Base-by-base conservation (phyloP, 2,113 vertebrate genomes). In the Embiotoca jacksoni region DNA sequence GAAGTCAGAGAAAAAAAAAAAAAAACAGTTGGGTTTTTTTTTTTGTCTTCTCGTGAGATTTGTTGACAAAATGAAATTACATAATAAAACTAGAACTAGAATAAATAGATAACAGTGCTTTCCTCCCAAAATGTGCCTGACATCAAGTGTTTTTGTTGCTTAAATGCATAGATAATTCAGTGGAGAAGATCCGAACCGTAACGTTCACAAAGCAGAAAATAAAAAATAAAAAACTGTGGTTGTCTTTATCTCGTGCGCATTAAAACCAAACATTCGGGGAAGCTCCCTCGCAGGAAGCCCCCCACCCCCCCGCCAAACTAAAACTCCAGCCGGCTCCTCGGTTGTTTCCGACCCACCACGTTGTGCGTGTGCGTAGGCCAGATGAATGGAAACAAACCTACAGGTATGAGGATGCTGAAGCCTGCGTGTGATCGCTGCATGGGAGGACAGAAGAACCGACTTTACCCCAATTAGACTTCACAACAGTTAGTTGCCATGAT, bases 401-500 rank as follows among this genome's bases (percentile, higher is more conserved):
- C 81, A 75, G 75, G 65, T 82, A 87, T 84, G 86, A 78, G 85
- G 86, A 88, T 57, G 85, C 81, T 70, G 23, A 89, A 90, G 82
- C 84, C 88, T 89, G 84, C 78, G 69, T 80, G 75, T 85, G 82
- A 79, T 76, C 37, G 84, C 88, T 81, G 86, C 83, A 66, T 87
- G 82, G 85, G 84, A 84, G 80, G 78, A 87, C 79, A 77, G 85
- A 92, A 84, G 89, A 23, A 87, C 78, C 78, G 86, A 91, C 91
- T 88, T 88, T 80, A 92, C 86, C 89, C 88, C 87, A 85, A 54
- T 83, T 83, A 91, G 80, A 91, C 89, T 79, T 89, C 83, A 91
- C 90, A 85, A 92, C 87, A 91, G 89, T 90, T 88, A 92, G 81
- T 87, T 88, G 91, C 84, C 83, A 88, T 91, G 89, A 86, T 88